Percentiles rank a stretch among this genome's conserved stretches.
Conservation (phyloP, 2,113 vertebrate genomes). For the Lanius ludovicianus region DNA sequence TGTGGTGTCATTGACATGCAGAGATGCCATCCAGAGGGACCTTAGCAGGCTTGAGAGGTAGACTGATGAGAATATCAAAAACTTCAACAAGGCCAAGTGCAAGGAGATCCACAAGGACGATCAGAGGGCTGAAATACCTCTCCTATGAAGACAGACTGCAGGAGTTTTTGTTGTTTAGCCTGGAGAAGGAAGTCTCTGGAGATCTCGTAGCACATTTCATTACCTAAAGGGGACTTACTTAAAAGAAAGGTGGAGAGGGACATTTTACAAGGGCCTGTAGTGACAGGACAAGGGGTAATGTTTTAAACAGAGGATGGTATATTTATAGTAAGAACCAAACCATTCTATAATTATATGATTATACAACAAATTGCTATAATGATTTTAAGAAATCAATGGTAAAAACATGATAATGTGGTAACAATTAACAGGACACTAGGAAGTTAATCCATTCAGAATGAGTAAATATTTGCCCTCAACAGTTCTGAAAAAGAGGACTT, state of each 20-base stretch:
- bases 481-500: neutral
- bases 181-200: neutral
- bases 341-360: neutral
- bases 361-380: neutral
- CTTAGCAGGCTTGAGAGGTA: neutral
- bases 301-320: neutral
- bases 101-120: neutral
- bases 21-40: neutral
- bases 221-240: neutral
- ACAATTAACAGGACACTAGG: neutral
- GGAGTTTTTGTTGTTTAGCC: neutral
- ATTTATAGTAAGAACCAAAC: neutral
- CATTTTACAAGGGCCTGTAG: neutral
- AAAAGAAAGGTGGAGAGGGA: neutral
- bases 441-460: neutral
- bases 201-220: neutral
- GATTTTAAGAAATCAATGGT: neutral
- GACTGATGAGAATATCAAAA: too few species aligned
- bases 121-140: neutral
- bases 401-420: neutral
- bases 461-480: neutral
- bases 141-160: accelerated
- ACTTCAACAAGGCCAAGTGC: neutral
- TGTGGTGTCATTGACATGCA: neutral
- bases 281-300: neutral